Conservation (phyloP, 1,140 invertebrate species). For the Acromyrmex charruanus region DNA sequence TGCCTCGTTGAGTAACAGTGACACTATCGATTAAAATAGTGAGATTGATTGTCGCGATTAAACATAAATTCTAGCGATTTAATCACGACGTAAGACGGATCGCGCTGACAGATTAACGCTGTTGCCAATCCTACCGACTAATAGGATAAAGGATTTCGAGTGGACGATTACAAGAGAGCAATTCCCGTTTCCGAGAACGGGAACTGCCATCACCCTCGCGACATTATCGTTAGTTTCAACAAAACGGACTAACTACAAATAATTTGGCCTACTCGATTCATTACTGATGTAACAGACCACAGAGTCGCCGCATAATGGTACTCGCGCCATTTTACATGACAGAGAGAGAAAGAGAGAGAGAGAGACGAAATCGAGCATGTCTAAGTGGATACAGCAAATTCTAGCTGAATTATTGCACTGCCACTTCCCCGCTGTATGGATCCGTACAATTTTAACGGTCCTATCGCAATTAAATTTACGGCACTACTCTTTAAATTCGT, state of each 20-base stretch:
- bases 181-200: neutral
- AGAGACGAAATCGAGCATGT: constrained; percentile 32
- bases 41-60: neutral
- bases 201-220: neutral
- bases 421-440: neutral
- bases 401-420: constrained; percentile 43
- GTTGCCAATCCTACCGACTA: neutral
- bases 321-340: constrained; percentile 55
- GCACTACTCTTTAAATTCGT: constrained; percentile 27
- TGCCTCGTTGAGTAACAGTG: neutral
- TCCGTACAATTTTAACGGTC: neutral
- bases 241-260: constrained; percentile 48
- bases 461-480: constrained; percentile 56
- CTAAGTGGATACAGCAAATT: constrained; percentile 53
- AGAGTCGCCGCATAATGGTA: constrained; percentile 49
- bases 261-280: constrained; percentile 53
- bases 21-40: constrained; percentile 36
- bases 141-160: constrained; percentile 12
- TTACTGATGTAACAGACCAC: constrained; percentile 55
- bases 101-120: neutral
- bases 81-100: neutral
- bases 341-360: neutral
- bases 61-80: constrained; percentile 11
- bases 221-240: constrained; percentile 38
- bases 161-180: neutral